phyloP scores from a whole-genome alignment of 2,113 vertebrate genomes.

The Chlamydotis undulata region DNA sequence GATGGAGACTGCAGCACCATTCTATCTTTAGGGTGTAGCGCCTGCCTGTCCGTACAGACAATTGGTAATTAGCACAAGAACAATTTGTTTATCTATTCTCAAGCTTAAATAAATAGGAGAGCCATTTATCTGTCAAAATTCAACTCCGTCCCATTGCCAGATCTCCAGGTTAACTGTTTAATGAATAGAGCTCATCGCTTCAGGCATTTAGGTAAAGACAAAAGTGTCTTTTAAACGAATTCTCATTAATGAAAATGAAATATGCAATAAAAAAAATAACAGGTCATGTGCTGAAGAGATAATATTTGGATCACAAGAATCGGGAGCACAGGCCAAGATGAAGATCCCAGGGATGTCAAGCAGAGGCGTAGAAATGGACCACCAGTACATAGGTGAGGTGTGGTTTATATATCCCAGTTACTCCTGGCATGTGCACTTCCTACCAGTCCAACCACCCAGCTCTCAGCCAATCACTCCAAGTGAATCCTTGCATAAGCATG shows the following conservation, averaged over 20 bases:
- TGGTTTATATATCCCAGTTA: background rate
- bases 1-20: conserved; percentile 31
- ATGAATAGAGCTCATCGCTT: background rate
- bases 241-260: background rate
- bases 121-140: conserved; percentile 27
- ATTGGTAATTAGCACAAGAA: conserved; percentile 58
- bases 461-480: background rate
- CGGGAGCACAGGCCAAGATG: background rate
- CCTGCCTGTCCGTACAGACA: conserved; percentile 28
- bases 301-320: background rate
- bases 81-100: conserved; percentile 54
- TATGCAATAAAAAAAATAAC: background rate
- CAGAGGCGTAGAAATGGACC: background rate
- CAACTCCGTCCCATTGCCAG: background rate
- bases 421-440: background rate
- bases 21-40: conserved; percentile 47
- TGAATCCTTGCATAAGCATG: background rate
- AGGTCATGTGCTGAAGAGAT: background rate
- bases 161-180: conserved; percentile 22
- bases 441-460: background rate
- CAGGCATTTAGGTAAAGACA: background rate
- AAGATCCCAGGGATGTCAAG: background rate
- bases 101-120: conserved; percentile 39
- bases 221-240: background rate
- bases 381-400: accelerated